A percentile compares a stretch with the other conserved stretches of the same genome.
phyloP scores from a whole-genome alignment of 1,140 invertebrate species.

The Drosophila biarmipes region DNA sequence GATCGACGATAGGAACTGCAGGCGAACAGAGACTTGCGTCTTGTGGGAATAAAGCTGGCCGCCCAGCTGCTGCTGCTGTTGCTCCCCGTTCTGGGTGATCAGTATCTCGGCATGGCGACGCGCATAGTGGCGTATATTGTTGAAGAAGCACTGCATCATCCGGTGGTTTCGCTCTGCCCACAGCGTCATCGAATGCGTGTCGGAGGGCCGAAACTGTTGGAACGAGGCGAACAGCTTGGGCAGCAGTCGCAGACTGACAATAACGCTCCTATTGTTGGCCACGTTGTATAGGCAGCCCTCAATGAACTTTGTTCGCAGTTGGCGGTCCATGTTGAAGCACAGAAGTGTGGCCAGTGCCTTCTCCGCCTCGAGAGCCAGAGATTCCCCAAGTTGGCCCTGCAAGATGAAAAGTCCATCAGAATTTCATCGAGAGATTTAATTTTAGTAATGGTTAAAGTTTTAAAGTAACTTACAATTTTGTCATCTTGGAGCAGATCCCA shows the following conservation, averaged over 20 bases:
- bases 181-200: conserved; percentile 92
- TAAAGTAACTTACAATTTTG: conserved; percentile 90
- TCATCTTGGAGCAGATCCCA: conserved; percentile 98
- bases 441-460: too few relatives aligned
- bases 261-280: conserved; percentile 93
- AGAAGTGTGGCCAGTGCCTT: conserved; percentile 95
- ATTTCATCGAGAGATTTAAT: too few relatives aligned
- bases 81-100: conserved; percentile 64
- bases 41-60: conserved; percentile 91
- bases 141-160: conserved; percentile 97
- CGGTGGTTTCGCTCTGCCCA: conserved; percentile 95
- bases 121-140: conserved; percentile 90
- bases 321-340: conserved; percentile 94
- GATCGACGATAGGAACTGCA: conserved; percentile 96
- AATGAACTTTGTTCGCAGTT: conserved; percentile 96
- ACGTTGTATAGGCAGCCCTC: conserved; percentile 97
- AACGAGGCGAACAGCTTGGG: conserved; percentile 96
- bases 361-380: conserved; percentile 94
- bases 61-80: conserved; percentile 59
- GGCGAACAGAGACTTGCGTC: conserved; percentile 94
- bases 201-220: conserved; percentile 93
- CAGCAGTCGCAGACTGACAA: conserved; percentile 93
- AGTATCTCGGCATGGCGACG: conserved; percentile 62
- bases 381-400: conserved; percentile 93
- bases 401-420: background rate